Base-by-base conservation (phyloP, 2,888 invertebrate species). In the Galeruca laticollis region DNA sequence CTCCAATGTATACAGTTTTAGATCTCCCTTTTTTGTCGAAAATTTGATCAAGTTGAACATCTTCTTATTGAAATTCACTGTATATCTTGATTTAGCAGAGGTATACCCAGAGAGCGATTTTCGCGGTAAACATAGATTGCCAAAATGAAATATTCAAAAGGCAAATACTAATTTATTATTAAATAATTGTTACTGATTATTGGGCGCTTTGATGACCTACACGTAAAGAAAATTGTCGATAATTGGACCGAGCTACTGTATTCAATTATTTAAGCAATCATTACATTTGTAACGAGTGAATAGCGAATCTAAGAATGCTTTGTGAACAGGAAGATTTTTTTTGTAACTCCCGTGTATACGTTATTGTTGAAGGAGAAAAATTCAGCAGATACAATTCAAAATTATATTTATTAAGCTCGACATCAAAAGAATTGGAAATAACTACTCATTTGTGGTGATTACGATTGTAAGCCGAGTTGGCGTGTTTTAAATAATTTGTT, bases 91-190 rank as follows among this genome's bases (percentile, higher is more conserved):
- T n/a, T n/a, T 26, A 26, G 26, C 26, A 40, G 6, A 40, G n/a
- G 11, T 11, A 37, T 13, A 11, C 10, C 2, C 37, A 1, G 40
- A 40, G n/a, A 6, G 40, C n/a, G 40, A 40, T 40, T 40, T 40
- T 40, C 13, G 40, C 40, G n/a, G 2, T 40, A 40, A 40, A 13
- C 40, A 40, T 26, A 26, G 6, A 26, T 6, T 26, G 47, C 9
- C 15, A 2, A n/a, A 47, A 79, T 74, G 70, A 83, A 83, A 81
- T 81, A 83, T 83, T 82, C 81, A 83, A 73, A 78, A 71, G 74
- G 81, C 82, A 83, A 83, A 83, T 83, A 82, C 81, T 81, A 80
- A 83, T 84, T 82, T 82, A 83, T 83, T 84, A 83, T 83, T 83
- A 79, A 84, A 79, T 80, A 81, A 83, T 82, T 82, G 81, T 82